Conservation (phyloP, 1,140 invertebrate genomes). For the Drosophila santomea region DNA sequence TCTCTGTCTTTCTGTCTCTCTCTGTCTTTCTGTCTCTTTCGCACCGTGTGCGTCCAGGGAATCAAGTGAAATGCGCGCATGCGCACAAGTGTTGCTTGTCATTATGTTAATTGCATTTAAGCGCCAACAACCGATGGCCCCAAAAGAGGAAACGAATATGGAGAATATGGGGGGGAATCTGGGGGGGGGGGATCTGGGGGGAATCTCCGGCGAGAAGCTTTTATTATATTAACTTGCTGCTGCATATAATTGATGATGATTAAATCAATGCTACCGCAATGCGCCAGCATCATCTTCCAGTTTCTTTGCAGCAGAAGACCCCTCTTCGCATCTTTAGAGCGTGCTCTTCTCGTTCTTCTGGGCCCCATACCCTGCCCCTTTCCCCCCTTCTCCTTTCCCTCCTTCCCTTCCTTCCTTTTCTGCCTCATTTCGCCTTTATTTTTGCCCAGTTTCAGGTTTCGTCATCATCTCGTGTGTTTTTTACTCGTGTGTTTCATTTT, state of each 20-base stretch:
- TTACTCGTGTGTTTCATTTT: background rate
- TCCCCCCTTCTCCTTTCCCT: background rate
- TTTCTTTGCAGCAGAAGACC: slow-evolving; percentile 6
- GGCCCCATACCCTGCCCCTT: background rate
- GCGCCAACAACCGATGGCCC: slow-evolving; percentile 56
- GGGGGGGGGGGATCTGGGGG: slow-evolving; percentile 1
- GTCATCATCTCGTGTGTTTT: slow-evolving; percentile 15
- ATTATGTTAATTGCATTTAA: slow-evolving; percentile 83
- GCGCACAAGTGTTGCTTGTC: slow-evolving; percentile 82
- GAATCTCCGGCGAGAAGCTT: slow-evolving; percentile 54
- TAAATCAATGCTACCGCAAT: slow-evolving; percentile 83
- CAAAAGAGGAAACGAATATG: slow-evolving; percentile 29
- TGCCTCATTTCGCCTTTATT: slow-evolving; percentile 15
- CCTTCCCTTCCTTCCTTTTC: too few relatives aligned
- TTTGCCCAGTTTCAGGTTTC: slow-evolving; percentile 50
- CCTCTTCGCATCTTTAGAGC: background rate
- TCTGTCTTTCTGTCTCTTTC: background rate
- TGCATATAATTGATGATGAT: slow-evolving; percentile 83
- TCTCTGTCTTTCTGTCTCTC: background rate
- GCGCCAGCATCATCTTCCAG: slow-evolving; percentile 59
- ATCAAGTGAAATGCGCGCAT: slow-evolving; percentile 78
- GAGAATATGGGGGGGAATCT: background rate
- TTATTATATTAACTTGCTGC: slow-evolving; percentile 83
- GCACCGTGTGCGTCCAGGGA: slow-evolving; percentile 4
- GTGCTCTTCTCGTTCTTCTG: slow-evolving; percentile 18